Percentiles rank a stretch among this genome's conserved stretches.
These are phyloP conservation scores for Fundulus diaphanus DNA, from an alignment of 2,797 vertebrate genomes.

Conservation along the genomic window DNA sequence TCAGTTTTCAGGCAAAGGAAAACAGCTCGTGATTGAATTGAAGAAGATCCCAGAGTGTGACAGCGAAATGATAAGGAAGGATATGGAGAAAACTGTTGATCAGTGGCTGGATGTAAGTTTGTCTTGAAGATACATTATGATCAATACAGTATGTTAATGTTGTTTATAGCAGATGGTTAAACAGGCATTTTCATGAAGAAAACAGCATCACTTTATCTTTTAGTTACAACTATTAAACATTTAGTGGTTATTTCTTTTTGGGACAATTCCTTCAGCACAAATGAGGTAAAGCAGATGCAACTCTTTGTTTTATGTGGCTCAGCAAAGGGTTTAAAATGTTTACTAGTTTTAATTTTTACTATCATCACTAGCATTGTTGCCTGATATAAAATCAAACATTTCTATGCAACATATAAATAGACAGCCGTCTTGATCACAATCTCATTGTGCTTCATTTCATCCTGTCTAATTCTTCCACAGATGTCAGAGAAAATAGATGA, in stretches of 20 bases:
- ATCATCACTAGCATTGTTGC: too few relatives aligned
- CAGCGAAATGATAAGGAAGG: constrained; percentile 81
- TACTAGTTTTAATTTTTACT: not conserved
- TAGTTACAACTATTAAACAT: not conserved
- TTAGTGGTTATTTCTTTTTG: not conserved
- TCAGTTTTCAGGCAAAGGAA: constrained; percentile 90
- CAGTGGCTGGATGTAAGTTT: constrained; percentile 95
- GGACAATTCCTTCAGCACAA: not conserved
- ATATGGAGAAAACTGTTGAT: constrained; percentile 90
- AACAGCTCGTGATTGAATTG: constrained; percentile 88
- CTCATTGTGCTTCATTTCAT: not conserved
- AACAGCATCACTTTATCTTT: not conserved
- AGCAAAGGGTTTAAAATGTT: not conserved
- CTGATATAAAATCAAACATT: not conserved
- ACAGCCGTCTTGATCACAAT: not conserved
- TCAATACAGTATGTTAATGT: not conserved
- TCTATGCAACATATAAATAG: too few relatives aligned
- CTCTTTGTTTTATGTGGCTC: not conserved
- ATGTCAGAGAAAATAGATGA: constrained; percentile 91
- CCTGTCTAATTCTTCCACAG: constrained; percentile 66
- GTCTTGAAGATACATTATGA: not conserved
- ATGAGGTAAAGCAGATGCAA: not conserved
- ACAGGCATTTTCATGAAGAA: not conserved
- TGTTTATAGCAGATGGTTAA: not conserved
- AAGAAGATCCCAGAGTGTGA: constrained; percentile 90